Evolutionary conservation across 2,797 vertebrate genomes (phyloP).

Genomic region (Fundulus diaphanus): DNA sequence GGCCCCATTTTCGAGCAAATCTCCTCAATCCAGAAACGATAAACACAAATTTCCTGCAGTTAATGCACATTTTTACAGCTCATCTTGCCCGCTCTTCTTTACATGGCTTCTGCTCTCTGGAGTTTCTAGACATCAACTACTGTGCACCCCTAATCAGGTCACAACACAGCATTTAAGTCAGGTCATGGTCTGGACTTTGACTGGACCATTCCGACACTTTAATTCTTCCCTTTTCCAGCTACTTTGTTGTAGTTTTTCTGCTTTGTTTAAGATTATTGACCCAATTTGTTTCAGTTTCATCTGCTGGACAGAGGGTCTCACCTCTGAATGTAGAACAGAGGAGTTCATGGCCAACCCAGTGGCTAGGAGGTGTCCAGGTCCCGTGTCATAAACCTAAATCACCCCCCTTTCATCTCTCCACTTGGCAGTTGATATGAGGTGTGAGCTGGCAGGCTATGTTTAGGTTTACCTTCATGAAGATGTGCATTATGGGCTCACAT

Average conservation of each 20-base stretch:
- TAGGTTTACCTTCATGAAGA: no score
- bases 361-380: neutral
- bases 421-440: neutral
- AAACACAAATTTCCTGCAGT: no score
- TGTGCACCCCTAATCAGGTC: no score
- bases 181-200: neutral
- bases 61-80: no score
- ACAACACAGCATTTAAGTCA: neutral
- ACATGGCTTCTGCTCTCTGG: no score
- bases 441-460: no score
- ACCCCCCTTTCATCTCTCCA: neutral
- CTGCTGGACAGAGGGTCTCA: neutral
- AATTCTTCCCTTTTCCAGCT: no score
- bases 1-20: no score
- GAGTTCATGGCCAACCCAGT: neutral
- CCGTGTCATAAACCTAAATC: neutral
- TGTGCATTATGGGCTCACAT: no score
- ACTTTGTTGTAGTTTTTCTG: neutral
- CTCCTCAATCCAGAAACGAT: no score
- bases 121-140: no score
- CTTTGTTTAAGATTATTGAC: neutral
- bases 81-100: no score
- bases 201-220: neutral
- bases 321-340: neutral
- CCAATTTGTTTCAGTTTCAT: neutral